Conservation (phyloP, 2,113 vertebrate genomes). For the Cinclus mexicanus region DNA sequence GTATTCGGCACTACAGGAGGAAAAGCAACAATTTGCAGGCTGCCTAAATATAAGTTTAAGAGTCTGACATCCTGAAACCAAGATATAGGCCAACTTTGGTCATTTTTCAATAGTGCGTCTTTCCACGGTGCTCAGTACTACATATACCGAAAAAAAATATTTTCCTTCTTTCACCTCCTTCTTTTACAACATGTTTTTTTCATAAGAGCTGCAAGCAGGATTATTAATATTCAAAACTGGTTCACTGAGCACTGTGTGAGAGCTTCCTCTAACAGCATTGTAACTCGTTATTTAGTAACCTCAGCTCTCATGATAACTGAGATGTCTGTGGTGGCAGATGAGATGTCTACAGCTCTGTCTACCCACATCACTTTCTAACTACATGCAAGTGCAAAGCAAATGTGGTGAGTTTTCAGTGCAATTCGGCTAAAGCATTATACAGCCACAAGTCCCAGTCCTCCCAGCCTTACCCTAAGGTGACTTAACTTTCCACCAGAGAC, state of each 20-base stretch:
- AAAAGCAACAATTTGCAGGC: background rate
- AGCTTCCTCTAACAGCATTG: background rate
- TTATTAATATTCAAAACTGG: background rate
- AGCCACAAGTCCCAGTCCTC: background rate
- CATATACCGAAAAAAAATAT: background rate
- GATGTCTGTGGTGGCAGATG: background rate
- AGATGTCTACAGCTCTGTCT: background rate
- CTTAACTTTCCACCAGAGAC: background rate
- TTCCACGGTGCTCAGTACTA: background rate
- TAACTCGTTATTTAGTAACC: background rate
- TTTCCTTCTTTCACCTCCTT: background rate
- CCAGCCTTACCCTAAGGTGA: background rate
- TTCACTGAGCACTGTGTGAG: background rate
- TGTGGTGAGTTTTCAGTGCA: background rate
- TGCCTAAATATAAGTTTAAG: background rate
- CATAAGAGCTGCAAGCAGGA: background rate
- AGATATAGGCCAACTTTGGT: background rate
- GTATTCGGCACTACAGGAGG: rapidly evolving
- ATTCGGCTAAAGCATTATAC: background rate
- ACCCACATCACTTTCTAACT: background rate
- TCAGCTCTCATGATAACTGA: background rate
- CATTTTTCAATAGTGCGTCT: background rate
- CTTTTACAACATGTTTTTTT: background rate
- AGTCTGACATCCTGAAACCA: background rate
- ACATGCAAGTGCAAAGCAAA: background rate